Conservation (phyloP, 2,888 invertebrate species). For the Sinotaia quadrata region DNA sequence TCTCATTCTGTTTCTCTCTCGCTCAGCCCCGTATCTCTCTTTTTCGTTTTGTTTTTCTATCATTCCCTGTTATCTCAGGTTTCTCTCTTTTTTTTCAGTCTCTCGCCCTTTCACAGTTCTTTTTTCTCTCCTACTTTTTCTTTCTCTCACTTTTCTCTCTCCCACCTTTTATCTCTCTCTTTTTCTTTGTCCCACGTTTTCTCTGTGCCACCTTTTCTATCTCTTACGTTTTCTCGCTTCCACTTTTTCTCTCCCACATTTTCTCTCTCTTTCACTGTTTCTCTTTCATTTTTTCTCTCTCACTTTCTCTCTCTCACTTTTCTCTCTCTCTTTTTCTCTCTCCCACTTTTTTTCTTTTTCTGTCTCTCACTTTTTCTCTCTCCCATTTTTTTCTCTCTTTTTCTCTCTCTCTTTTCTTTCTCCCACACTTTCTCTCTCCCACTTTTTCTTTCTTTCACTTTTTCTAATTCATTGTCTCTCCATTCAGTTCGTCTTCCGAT, state of each 20-base stretch:
- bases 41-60: too few species aligned
- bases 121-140: background rate
- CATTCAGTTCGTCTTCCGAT: too few species aligned
- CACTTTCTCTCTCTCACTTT: background rate
- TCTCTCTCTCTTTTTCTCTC: background rate
- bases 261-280: background rate
- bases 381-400: background rate
- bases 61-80: too few species aligned
- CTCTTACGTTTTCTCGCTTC: background rate
- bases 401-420: constrained; percentile 15
- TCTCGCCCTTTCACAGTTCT: background rate
- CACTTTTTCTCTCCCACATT: background rate
- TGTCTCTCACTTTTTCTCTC: constrained; percentile 4
- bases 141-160: background rate
- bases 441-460: constrained; percentile 1
- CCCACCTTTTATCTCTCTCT: background rate
- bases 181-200: background rate
- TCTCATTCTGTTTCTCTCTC: too few species aligned
- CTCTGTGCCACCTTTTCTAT: background rate
- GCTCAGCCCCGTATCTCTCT: too few species aligned
- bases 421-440: background rate
- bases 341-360: background rate
- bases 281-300: background rate
- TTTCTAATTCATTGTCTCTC: background rate
- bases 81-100: background rate